Base-by-base conservation (phyloP, 2,113 vertebrate species). In the Cepphus grylle region DNA sequence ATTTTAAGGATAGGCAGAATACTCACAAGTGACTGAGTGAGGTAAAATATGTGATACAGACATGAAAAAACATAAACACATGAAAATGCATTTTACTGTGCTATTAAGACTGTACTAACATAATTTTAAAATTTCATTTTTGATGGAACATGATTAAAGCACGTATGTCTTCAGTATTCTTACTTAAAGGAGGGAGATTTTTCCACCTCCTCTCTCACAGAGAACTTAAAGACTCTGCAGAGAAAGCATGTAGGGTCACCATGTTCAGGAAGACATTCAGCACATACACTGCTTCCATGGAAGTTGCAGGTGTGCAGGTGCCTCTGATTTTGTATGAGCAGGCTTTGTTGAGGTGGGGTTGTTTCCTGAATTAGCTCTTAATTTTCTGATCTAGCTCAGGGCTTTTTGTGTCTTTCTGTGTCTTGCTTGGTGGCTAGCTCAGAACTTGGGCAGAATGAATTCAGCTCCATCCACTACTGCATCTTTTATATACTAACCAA, bases 31-130 rank as follows among this genome's bases (percentile, higher is more conserved):
- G 23, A 42, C 42, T 56, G 9, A 63, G 17, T 30, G 6, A 88
- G 43, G 15, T 47, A 15, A 87, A 78, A 65, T 63, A 42, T 0
- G 0, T 29, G 36, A 53, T 50, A 20, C 0, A n/a, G 27, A 14
- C 42, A 32, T 70, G 36, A 50, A 49, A 27, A 81, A 36, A 12
- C 8, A 4, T 32, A 15, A 61, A 45, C 22, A 52, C 5, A 3
- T 56, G 17, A 53, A 74, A 79, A 69, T 52, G 5, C 3, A 11
- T 80, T 91, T 89, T 52, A 11, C 58, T 65, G 12, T 69, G 29
- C 36, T 30, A 7, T 63, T 81, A 74, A 71, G 38, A 15, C 49
- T 73, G 29, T 74, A 40, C 12, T 34, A 56, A 69, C 4, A 22
- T 23, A 47, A 15, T 19, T 81, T 71, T 56, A 12, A 52, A 47